Conservation (phyloP, 2,888 invertebrate genomes). For the Dryadula phaetusa region DNA sequence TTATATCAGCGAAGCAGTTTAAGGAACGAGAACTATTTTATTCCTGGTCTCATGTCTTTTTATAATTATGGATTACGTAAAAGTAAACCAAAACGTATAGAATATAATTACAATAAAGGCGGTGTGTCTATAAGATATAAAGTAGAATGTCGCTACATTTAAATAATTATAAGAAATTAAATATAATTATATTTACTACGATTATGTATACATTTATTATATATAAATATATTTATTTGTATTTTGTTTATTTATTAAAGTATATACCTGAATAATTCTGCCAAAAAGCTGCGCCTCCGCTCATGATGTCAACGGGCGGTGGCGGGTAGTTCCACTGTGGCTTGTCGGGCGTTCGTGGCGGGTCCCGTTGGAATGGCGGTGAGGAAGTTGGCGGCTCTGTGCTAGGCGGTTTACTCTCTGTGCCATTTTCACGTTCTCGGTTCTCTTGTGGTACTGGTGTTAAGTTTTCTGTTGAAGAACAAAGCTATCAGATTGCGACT, state of each 20-base stretch:
- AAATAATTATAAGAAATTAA: no score
- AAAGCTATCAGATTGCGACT: not conserved
- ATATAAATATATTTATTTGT: not conserved
- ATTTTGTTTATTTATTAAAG: no score
- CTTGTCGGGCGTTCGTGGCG: slow-evolving; percentile 77
- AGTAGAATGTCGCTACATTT: no score
- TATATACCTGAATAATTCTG: slow-evolving; percentile 95
- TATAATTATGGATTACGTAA: no score
- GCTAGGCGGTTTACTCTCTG: slow-evolving; percentile 78
- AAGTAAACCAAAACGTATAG: no score
- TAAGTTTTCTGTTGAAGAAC: slow-evolving; percentile 67
- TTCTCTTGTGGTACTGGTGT: slow-evolving; percentile 67
- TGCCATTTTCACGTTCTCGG: slow-evolving; percentile 76
- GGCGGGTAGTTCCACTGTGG: slow-evolving; percentile 84
- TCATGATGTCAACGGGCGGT: slow-evolving; percentile 89
- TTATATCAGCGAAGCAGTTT: not conserved
- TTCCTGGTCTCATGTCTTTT: no score
- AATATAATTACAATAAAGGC: no score
- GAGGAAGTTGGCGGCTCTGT: slow-evolving; percentile 74
- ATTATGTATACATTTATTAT: no score
- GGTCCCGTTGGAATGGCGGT: slow-evolving; percentile 77
- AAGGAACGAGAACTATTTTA: not conserved
- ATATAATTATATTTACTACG: no score
- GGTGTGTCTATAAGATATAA: no score
- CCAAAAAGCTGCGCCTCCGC: slow-evolving; percentile 94